Evolutionary conservation across 2,888 invertebrate species (phyloP), one percentile per base, ranked within the genome.

Genomic region (Invenusta paracnida): DNA sequence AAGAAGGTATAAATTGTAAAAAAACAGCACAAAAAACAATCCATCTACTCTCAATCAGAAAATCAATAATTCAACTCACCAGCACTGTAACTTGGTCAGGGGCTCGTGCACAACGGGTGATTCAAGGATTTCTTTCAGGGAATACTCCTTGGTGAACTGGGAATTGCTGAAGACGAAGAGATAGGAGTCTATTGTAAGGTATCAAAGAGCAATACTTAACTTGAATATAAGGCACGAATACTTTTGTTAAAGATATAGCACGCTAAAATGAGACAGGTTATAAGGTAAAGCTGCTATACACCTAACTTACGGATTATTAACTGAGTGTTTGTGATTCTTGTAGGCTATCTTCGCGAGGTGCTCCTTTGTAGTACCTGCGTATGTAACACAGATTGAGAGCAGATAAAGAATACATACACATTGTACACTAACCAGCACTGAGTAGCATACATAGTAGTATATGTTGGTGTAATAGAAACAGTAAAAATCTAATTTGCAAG

Each of bases 341-440:
- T 95, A 95, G 0, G 98, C 99, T 90, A 99, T 97, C 92, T 98
- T 99, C 0, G 96, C 98, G 90, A 98, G 95, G 90, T 98, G 98
- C 88, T 96, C 94, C 23, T 95, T 94, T 87, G 94, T 96, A 0
- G 97, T 96, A 67, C 97, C 92, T 91, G 5, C 17, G 48, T 5
- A 48, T n/a, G n/a, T n/a, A n/a, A n/a, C n/a, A n/a, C n/a, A n/a
- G n/a, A n/a, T n/a, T n/a, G n/a, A n/a, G n/a, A n/a, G n/a, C n/a
- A n/a, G n/a, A n/a, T n/a, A n/a, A n/a, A n/a, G n/a, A n/a, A n/a
- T n/a, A n/a, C n/a, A n/a, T n/a, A n/a, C n/a, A n/a, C n/a, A n/a
- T n/a, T n/a, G n/a, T n/a, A n/a, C n/a, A n/a, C n/a, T n/a, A n/a
- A n/a, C n/a, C n/a, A n/a, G n/a, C n/a, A n/a, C n/a, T n/a, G n/a